These are phyloP conservation scores for Nemotelus nigrinus DNA, from an alignment of 2,888 invertebrate species.

Conservation along the genomic window DNA sequence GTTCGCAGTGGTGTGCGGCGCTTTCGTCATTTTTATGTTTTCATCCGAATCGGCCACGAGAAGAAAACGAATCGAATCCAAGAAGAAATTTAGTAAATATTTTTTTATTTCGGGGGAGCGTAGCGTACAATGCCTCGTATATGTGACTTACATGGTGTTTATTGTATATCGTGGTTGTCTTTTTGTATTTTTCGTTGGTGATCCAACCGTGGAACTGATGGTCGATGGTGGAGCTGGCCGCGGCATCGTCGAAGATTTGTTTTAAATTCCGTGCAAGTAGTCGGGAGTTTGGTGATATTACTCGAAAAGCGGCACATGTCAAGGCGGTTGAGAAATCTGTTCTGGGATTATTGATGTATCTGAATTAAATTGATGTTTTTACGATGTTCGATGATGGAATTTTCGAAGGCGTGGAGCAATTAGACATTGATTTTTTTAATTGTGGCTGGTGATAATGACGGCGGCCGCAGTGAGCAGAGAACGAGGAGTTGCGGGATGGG, in stretches of 20 bases:
- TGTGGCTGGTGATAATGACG: no score
- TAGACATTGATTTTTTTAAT: constrained; percentile 19
- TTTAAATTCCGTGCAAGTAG: constrained; percentile 31
- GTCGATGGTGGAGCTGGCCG: background rate
- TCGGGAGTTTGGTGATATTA: constrained; percentile 33
- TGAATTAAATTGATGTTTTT: constrained; percentile 30
- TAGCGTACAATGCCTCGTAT: background rate
- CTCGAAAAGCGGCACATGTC: constrained; percentile 16
- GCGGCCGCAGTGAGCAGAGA: no score
- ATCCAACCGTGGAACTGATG: background rate
- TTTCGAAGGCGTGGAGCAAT: constrained; percentile 27
- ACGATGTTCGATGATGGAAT: background rate
- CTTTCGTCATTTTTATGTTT: constrained; percentile 16
- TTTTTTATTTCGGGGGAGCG: background rate
- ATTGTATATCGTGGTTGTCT: constrained; percentile 10
- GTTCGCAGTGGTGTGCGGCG: background rate
- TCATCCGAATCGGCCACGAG: no score
- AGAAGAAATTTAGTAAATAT: no score
- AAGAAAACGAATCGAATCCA: no score
- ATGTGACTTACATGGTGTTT: background rate
- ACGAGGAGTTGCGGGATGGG: no score
- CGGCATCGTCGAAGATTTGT: background rate
- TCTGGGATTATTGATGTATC: constrained; percentile 29
- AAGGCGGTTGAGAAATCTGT: background rate
- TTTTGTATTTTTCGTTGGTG: constrained; percentile 11